A percentile compares a stretch with the other conserved stretches of the same genome.
Evolutionary conservation across 2,888 invertebrate genomes (phyloP).

Genomic region (Gisinianus flammeolus): DNA sequence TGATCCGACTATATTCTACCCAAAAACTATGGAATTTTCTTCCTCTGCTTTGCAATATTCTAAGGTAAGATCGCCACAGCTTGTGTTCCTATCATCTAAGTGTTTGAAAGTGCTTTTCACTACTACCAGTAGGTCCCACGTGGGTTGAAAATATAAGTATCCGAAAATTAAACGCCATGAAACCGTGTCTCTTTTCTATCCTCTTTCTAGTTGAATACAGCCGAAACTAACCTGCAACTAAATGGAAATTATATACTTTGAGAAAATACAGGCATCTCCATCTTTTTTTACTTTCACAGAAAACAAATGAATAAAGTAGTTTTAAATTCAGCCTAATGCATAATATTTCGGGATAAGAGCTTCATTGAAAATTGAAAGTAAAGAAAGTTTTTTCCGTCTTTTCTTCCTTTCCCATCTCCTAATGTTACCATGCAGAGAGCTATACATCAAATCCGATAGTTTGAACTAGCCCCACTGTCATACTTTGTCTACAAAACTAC

Average conservation of each 20-base stretch:
- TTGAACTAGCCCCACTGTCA: neutral
- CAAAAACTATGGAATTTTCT: neutral
- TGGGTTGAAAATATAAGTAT: neutral
- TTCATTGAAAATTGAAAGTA: slow-evolving; percentile 22
- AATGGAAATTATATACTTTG: slow-evolving; percentile 1
- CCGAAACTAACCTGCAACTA: too few relatives aligned
- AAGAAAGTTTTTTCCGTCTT: neutral
- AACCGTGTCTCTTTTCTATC: neutral
- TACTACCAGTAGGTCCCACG: neutral
- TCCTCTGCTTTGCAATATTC: neutral
- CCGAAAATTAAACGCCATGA: neutral
- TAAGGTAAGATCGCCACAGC: too few relatives aligned
- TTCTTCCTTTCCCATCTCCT: neutral
- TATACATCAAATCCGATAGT: neutral
- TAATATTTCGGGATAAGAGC: neutral
- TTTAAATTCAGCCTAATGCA: slow-evolving; percentile 16
- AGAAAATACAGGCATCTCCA: neutral
- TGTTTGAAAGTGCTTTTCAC: slow-evolving; percentile 2
- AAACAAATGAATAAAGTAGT: slow-evolving; percentile 16
- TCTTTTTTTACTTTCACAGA: neutral
- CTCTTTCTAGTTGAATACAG: too few relatives aligned
- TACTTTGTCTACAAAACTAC: slow-evolving; percentile 4
- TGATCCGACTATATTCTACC: neutral
- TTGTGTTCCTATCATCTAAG: neutral
- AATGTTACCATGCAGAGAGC: neutral